Evolutionary conservation across 1,140 invertebrate species (phyloP), one percentile per base, ranked within the genome.

Genomic region (Monomorium pharaonis): DNA sequence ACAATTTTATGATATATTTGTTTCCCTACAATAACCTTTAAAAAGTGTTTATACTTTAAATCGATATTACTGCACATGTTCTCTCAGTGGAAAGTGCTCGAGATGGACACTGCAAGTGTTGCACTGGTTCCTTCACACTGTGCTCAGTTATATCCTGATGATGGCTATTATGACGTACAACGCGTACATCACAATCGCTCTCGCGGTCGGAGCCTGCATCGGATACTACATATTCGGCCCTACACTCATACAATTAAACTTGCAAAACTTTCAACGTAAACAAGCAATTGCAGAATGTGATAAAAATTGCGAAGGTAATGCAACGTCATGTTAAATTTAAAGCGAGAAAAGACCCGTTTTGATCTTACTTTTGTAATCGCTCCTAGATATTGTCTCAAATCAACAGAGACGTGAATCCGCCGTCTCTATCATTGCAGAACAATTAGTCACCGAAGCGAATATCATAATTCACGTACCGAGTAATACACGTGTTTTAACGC

Each of bases 111-210:
- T 94, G 12, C 93, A 95, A 92, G 69, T 94, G 10, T 84, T 92
- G 30, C 94, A 95, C 42, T 94, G 93, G 93, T 92, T 94, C 72
- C 74, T 94, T 84, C 96, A 96, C 88, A 96, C 95, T 77, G 90
- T 92, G 30, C 94, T 98, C 65, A 97, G 97, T 83, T 99, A 98
- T 94, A 95, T 98, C 60, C 95, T 98, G n/a, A 99, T 99, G 98
- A 94, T 99, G 89, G 96, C 97, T 56, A 97, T 98, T 81, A 99
- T 99, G 98, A 96, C 97, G 1, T 99, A 97, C 95, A 98, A 98
- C 94, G 97, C 96, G 54, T 98, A 98, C 95, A 94, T 99, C 24
- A 96, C 97, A 78, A 92, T 98, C 18, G 96, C 97, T 1, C 95
- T 98, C 21, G 95, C 97, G 1, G 92, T 98, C 47, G 98, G 98